Conservation (phyloP, 2,113 vertebrate genomes). For the Cranoglanis bouderius region DNA sequence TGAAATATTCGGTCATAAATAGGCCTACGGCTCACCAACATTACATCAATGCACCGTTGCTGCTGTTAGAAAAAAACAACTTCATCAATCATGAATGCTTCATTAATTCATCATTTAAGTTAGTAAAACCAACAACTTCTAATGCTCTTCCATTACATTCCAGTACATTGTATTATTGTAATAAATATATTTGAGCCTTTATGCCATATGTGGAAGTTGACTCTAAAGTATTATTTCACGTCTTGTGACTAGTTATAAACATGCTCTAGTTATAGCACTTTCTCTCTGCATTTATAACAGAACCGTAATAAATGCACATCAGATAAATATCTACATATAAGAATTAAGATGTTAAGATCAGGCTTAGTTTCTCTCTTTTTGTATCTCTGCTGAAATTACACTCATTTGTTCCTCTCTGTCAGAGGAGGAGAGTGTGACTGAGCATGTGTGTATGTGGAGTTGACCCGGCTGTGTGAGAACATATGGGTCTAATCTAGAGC, state of each 20-base stretch:
- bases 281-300: background rate
- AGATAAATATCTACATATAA: slow-evolving; percentile 30
- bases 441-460: slow-evolving; percentile 43
- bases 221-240: background rate
- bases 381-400: slow-evolving; percentile 48
- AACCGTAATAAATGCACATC: background rate
- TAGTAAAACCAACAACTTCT: slow-evolving; percentile 25
- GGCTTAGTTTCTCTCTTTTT: slow-evolving; percentile 18
- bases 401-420: slow-evolving; percentile 55
- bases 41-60: slow-evolving; percentile 19
- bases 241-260: background rate
- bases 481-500: slow-evolving; percentile 59
- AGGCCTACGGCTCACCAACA: slow-evolving; percentile 19
- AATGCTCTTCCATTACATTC: slow-evolving; percentile 6
- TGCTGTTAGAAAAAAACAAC: background rate
- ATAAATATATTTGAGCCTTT: background rate
- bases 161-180: background rate
- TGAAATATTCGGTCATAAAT: slow-evolving; percentile 33
- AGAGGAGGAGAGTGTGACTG: slow-evolving; percentile 42
- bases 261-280: background rate
- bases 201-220: background rate
- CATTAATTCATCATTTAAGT: too few species aligned
- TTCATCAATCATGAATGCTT: slow-evolving; percentile 39
- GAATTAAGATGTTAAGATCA: too few species aligned
- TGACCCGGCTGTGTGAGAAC: slow-evolving; percentile 54